Conservation (phyloP, 2,113 vertebrate species). For the Brienomyrus longianalis region DNA sequence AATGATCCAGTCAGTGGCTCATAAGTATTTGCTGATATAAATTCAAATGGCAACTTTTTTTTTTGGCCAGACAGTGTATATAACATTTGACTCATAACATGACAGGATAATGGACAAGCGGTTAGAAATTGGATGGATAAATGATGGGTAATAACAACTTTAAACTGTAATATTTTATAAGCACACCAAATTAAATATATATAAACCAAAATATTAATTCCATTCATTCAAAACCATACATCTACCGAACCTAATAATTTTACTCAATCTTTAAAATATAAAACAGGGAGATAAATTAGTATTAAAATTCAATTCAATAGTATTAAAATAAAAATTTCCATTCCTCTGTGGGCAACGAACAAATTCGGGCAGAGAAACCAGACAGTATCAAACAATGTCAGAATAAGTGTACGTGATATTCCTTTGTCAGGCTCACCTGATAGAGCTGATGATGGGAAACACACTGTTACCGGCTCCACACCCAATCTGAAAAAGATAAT, state of each 20-base stretch:
- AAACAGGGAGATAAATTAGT: background rate
- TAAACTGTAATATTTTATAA: background rate
- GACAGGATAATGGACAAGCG: background rate
- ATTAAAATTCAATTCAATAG: no score
- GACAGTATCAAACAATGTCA: background rate
- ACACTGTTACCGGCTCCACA: slow-evolving; percentile 89
- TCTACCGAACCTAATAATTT: background rate
- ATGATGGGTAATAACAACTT: background rate
- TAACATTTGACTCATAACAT: background rate
- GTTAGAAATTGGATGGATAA: background rate
- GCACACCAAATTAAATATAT: background rate
- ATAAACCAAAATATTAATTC: background rate
- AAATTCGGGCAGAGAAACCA: background rate
- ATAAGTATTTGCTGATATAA: no score
- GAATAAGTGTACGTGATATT: background rate
- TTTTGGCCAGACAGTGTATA: no score
- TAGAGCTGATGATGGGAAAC: slow-evolving; percentile 75
- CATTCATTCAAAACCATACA: background rate
- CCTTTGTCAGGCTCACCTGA: slow-evolving; percentile 59
- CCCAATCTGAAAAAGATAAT: slow-evolving; percentile 68
- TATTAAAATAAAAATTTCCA: no score
- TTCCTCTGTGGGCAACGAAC: background rate
- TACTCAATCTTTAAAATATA: background rate
- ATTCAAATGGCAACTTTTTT: no score
- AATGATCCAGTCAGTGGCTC: no score